These are phyloP conservation scores for Halocynthia roretzi DNA, from an alignment of 23 tunicate species.

Conservation along the genomic window DNA sequence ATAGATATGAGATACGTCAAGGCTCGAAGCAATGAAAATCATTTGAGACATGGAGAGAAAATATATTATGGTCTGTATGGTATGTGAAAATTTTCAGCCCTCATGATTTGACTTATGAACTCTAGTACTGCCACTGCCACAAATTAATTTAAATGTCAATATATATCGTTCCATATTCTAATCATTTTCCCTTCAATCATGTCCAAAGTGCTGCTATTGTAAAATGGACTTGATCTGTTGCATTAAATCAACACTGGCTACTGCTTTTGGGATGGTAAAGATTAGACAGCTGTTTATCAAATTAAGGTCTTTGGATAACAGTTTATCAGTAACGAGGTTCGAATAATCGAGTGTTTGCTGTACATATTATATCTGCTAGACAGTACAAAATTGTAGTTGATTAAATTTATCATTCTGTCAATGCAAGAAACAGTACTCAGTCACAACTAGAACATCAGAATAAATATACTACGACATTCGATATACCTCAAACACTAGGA, in stretches of 20 bases:
- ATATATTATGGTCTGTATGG: not conserved
- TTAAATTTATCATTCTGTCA: not conserved
- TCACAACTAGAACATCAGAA: not conserved
- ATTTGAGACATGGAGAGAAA: not conserved
- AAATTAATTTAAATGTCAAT: no score
- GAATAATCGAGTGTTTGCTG: no score
- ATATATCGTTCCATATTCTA: no score
- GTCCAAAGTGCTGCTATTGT: no score
- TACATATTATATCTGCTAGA: no score
- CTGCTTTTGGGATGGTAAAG: no score
- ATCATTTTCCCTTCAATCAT: no score
- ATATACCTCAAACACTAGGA: constrained; percentile 85
- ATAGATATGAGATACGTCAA: not conserved
- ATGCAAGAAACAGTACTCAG: not conserved
- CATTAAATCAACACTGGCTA: no score
- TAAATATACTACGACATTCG: no score
- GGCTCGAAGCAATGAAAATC: not conserved
- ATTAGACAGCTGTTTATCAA: not conserved
- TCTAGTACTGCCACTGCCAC: no score
- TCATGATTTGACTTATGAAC: no score
- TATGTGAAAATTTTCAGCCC: not conserved
- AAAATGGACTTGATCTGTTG: no score
- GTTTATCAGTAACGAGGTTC: not conserved
- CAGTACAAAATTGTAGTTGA: not conserved
- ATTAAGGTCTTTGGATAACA: not conserved